Conservation (phyloP, 23 tunicate species). For the Styela clava region DNA sequence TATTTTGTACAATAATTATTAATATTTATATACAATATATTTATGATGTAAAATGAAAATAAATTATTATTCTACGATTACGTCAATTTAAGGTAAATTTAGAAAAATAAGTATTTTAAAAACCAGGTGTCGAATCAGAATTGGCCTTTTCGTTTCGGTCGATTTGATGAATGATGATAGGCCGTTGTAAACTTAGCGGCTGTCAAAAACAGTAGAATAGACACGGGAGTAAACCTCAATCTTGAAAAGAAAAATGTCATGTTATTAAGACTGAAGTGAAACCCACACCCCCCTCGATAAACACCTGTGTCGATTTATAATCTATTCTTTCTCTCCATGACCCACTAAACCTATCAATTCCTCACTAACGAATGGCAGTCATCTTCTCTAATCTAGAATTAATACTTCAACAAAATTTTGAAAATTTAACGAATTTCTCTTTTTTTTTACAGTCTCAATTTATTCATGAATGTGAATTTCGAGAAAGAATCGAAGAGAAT, state of each 20-base stretch:
- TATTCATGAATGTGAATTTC: conserved; percentile 59
- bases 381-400: too few species aligned
- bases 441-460: conserved; percentile 45
- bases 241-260: background rate
- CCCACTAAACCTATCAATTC: background rate
- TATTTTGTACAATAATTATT: too few species aligned
- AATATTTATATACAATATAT: too few species aligned
- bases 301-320: background rate
- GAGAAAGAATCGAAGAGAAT: conserved; percentile 71
- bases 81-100: too few species aligned
- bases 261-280: background rate
- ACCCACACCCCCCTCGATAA: background rate
- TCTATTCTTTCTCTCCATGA: background rate
- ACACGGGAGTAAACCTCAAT: background rate
- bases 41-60: too few species aligned
- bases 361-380: too few species aligned
- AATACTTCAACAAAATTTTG: too few species aligned
- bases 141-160: background rate
- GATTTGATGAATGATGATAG: background rate
- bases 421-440: too few species aligned
- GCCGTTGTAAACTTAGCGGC: background rate
- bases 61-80: too few species aligned
- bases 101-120: too few species aligned
- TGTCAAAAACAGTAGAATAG: background rate
- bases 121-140: background rate